Conservation (phyloP, 2,888 invertebrate species). For the Xylocampa areola region DNA sequence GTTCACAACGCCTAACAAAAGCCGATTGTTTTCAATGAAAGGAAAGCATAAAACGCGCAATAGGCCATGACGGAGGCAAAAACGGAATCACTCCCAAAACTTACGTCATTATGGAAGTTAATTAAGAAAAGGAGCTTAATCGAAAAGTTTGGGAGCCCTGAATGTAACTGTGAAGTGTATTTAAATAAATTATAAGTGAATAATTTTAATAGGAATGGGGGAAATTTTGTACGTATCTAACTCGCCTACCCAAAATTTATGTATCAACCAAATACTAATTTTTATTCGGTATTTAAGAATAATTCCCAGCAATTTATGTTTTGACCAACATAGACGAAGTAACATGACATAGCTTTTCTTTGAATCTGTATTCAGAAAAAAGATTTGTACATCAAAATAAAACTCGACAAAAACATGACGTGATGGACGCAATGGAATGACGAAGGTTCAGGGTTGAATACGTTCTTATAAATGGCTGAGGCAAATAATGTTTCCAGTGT, state of each 20-base stretch:
- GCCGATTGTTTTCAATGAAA: slow-evolving; percentile 61
- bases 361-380: too few relatives aligned
- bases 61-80: slow-evolving; percentile 52
- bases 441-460: neutral
- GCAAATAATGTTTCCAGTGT: too few relatives aligned
- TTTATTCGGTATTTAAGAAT: neutral
- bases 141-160: slow-evolving; percentile 64
- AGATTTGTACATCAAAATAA: neutral
- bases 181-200: slow-evolving; percentile 53
- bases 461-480: too few relatives aligned
- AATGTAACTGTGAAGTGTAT: slow-evolving; percentile 54
- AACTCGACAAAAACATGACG: neutral
- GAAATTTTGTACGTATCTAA: too few relatives aligned
- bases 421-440: neutral
- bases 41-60: slow-evolving; percentile 59
- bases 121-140: slow-evolving; percentile 72
- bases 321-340: too few relatives aligned
- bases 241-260: too few relatives aligned
- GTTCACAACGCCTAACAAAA: slow-evolving; percentile 52
- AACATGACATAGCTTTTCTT: neutral
- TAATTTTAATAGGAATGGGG: slow-evolving; percentile 43
- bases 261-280: too few relatives aligned
- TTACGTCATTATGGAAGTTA: slow-evolving; percentile 69
- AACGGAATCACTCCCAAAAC: slow-evolving; percentile 60
- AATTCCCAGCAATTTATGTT: neutral